A percentile compares a stretch with the other conserved stretches of the same genome.
Evolutionary conservation across 1,140 invertebrate genomes (phyloP).

Genomic region (Mercenaria mercenaria): DNA sequence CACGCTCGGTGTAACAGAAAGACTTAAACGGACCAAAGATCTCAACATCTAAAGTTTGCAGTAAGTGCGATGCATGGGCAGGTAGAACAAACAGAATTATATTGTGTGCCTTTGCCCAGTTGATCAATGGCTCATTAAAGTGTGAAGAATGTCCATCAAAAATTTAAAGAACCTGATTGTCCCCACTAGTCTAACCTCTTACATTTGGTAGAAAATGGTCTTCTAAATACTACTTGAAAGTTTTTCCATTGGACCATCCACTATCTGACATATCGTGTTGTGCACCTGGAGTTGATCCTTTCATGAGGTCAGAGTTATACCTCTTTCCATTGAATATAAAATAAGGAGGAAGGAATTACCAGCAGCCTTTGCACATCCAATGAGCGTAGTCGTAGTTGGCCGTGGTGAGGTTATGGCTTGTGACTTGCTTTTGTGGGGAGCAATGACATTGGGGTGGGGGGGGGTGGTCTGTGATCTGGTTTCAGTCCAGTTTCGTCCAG

Average conservation of each 20-base stretch:
- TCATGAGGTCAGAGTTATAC: slow-evolving; percentile 12
- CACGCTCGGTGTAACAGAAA: neutral
- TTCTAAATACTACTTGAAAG: neutral
- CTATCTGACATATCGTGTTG: neutral
- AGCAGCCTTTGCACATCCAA: slow-evolving; percentile 52
- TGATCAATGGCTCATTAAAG: neutral
- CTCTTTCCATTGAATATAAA: slow-evolving; percentile 57
- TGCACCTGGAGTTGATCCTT: neutral
- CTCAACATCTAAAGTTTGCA: neutral
- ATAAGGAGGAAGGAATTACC: neutral
- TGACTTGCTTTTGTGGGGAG: neutral
- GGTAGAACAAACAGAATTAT: neutral
- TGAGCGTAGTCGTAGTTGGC: slow-evolving; percentile 2
- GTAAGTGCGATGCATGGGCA: neutral
- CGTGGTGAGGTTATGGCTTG: slow-evolving; percentile 3
- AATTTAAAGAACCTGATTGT: neutral
- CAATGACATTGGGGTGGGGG: neutral
- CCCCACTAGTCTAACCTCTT: too few relatives aligned
- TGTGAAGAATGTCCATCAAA: neutral
- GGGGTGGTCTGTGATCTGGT: slow-evolving; percentile 18
- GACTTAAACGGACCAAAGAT: neutral
- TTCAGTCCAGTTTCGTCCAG: slow-evolving; percentile 37
- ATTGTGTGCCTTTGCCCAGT: neutral
- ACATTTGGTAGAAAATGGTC: neutral
- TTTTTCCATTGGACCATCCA: neutral